Conservation (phyloP, 92 coral and sea anemone species). For the Epizoanthus stellaris region DNA sequence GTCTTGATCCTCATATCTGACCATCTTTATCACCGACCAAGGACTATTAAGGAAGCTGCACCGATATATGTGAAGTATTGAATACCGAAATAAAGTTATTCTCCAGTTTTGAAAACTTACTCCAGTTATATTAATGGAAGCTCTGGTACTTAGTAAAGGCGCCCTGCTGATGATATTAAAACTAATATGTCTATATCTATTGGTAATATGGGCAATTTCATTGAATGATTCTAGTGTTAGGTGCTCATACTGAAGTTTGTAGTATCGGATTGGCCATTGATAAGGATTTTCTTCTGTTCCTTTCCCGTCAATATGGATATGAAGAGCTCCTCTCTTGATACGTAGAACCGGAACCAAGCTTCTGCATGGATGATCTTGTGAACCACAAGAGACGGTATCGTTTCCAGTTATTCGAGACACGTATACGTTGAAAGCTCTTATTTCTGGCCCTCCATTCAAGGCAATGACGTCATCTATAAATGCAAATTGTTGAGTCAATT, state of each 20-base stretch:
- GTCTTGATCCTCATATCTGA: no score
- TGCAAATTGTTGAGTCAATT: no score
- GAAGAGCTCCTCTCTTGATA: neutral
- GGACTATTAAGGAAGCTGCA: constrained; percentile 6
- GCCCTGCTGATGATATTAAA: no score
- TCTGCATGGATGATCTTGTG: neutral
- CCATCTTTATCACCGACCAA: neutral
- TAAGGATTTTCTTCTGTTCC: constrained; percentile 1
- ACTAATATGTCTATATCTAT: no score
- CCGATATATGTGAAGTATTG: neutral
- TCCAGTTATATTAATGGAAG: no score
- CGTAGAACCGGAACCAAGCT: neutral
- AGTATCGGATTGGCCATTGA: no score
- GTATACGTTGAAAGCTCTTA: neutral
- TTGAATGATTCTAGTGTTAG: no score
- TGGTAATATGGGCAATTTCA: no score
- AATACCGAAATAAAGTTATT: neutral
- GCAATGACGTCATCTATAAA: no score
- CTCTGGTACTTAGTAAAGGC: no score
- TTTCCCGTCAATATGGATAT: constrained; percentile 13
- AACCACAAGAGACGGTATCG: neutral
- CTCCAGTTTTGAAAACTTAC: no score
- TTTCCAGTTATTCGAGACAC: constrained; percentile 1
- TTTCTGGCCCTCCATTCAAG: neutral
- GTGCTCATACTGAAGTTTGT: no score